Conservation (phyloP, 2,888 invertebrate species). For the Philopedon plagiatum region DNA sequence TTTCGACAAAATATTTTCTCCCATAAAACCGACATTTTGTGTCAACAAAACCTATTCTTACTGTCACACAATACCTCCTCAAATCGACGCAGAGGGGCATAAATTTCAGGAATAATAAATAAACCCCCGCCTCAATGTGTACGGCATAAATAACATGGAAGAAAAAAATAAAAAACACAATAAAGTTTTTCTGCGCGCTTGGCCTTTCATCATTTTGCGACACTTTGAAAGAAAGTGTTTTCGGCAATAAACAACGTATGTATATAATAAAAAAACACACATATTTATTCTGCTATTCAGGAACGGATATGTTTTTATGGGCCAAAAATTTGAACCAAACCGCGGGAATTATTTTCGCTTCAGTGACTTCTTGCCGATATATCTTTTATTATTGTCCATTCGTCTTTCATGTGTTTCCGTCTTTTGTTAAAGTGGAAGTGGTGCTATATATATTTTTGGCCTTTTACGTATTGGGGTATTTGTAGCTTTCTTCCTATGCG, state of each 20-base stretch:
- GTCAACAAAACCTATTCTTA: constrained; percentile 3
- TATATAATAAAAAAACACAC: constrained; percentile 49
- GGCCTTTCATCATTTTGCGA: constrained; percentile 30
- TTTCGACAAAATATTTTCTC: background rate
- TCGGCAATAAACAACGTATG: constrained; percentile 48
- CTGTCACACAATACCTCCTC: background rate
- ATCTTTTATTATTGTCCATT: constrained; percentile 51
- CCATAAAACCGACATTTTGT: background rate
- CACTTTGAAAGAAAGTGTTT: constrained; percentile 41
- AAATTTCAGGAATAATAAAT: constrained; percentile 35
- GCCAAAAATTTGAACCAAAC: constrained; percentile 56
- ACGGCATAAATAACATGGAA: constrained; percentile 39
- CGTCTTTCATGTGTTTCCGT: constrained; percentile 50
- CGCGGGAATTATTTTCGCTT: constrained; percentile 59
- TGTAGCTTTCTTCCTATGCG: background rate
- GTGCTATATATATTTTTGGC: background rate
- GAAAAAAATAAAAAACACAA: constrained; percentile 41
- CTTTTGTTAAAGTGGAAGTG: constrained; percentile 40
- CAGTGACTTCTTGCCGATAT: constrained; percentile 49
- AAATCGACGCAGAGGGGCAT: constrained; percentile 2
- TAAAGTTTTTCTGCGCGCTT: constrained; percentile 36
- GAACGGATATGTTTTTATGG: constrained; percentile 61
- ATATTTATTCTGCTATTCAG: constrained; percentile 59
- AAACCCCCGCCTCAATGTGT: constrained; percentile 6
- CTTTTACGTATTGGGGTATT: background rate